Percentiles rank a stretch among this genome's conserved stretches.
Evolutionary conservation across 2,113 vertebrate genomes (phyloP).

Genomic region (Noctilio leporinus): DNA sequence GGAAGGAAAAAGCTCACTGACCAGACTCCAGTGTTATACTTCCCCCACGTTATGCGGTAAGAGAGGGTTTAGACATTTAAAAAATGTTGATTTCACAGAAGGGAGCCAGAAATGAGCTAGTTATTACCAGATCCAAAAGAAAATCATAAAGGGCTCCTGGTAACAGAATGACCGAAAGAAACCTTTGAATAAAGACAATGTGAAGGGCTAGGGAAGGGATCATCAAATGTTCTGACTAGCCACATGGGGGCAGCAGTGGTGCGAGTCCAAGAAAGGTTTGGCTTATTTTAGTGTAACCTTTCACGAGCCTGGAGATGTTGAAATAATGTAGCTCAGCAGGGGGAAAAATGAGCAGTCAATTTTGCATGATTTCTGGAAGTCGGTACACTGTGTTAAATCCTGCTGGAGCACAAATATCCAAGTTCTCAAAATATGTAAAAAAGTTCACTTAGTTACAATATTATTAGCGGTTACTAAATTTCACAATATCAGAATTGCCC

Average conservation of each 20-base stretch:
- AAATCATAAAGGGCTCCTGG: neutral
- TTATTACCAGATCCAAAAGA: neutral
- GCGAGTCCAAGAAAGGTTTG: accelerated
- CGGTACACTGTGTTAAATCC: neutral
- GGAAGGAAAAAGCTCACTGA: neutral
- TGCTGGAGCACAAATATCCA: neutral
- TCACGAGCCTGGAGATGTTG: neutral
- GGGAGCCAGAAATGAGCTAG: neutral
- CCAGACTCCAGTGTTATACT: neutral
- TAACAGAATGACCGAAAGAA: neutral
- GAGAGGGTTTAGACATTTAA: neutral
- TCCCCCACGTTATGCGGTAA: neutral
- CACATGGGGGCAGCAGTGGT: constrained; percentile 34
- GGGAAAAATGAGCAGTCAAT: neutral
- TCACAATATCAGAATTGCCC: neutral
- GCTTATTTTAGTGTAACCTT: too few relatives aligned
- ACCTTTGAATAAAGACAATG: neutral
- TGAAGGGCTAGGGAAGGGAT: neutral
- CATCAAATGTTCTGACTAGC: neutral
- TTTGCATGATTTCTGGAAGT: neutral
- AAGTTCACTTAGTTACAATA: neutral
- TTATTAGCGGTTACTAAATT: neutral
- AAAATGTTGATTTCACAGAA: neutral
- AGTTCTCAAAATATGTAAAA: neutral
- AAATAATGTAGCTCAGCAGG: neutral